Evolutionary conservation across 2,797 vertebrate species (phyloP).

Genomic region (Trachurus trachurus): DNA sequence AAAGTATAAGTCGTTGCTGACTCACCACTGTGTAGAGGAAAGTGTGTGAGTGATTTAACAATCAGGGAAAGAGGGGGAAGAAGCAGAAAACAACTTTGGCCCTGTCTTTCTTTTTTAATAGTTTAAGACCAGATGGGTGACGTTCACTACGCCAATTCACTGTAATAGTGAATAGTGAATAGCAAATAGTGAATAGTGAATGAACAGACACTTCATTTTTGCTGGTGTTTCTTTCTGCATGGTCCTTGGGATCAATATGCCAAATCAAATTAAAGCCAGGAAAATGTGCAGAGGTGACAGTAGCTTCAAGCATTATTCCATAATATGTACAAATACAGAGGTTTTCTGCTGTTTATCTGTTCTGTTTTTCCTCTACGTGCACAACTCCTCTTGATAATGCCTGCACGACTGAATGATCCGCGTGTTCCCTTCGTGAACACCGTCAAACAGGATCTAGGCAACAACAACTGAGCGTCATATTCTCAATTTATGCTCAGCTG

Average conservation of each 20-base stretch:
- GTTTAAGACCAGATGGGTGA: not conserved
- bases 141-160: not conserved
- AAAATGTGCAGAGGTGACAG: not conserved
- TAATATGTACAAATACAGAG: not conserved
- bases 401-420: not conserved
- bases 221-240: not conserved
- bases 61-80: not conserved
- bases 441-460: slow-evolving; percentile 20
- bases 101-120: not conserved
- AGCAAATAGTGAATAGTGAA: not conserved
- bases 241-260: not conserved
- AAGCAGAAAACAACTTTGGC: not conserved
- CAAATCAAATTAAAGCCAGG: not conserved
- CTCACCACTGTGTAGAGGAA: not conserved
- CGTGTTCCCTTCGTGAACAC: not conserved
- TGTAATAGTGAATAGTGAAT: not conserved
- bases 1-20: not conserved
- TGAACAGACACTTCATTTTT: not conserved
- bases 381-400: not conserved
- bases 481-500: slow-evolving; percentile 10
- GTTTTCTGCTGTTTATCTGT: not conserved
- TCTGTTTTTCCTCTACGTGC: not conserved
- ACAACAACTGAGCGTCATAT: not conserved
- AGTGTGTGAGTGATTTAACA: slow-evolving; percentile 6
- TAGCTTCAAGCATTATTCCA: not conserved